Base-by-base conservation (phyloP, 1,140 invertebrate genomes). In the Drosophila athabasca region DNA sequence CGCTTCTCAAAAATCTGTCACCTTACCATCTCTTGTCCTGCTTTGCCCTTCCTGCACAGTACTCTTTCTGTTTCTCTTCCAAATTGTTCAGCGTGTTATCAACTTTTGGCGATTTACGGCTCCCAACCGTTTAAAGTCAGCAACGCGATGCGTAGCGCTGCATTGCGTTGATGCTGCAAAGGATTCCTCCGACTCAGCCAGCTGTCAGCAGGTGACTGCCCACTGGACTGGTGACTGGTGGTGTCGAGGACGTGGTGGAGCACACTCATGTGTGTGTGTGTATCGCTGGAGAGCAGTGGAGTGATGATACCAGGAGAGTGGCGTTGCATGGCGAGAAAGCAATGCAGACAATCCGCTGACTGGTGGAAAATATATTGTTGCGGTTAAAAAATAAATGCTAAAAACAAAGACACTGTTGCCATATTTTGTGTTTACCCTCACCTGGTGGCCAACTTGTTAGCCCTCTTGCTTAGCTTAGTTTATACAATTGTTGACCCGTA, bases 191-290 rank as follows among this genome's bases (percentile, higher is more conserved):
- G 46, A 53, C 50, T 24, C 26, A 22, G 60, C 41, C 51, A 45
- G 60, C 67, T 70, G 67, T 70, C 67, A 70, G 65, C 67, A 70
- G 67, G 67, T 70, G 67, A 70, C 67, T 69, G 65, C 66, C 66
- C 65, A 53, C 49, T n/a, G 19, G 44, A 35, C 49, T n/a, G 19
- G 44, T 26, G 13, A 26, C n/a, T n/a, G 57, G 24, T 24, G 57
- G 31, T 22, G 57, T 24, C 29, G 41, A 50, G 67, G 51, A 69
- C 64, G 49, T 45, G 51, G 3, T 39, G 35, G 35, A 39, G 51
- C 51, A 68, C 64, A 68, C 53, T 58, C 61, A 15, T 58, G 53
- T 45, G 55, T 58, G 54, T 57, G 46, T 57, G 51, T 35, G 44
- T 68, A 55, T 69, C 62, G 66, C 66, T 58, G 66, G 57, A 64